phyloP scores from a whole-genome alignment of 1,140 invertebrate species.

The Cydia strobilella region DNA sequence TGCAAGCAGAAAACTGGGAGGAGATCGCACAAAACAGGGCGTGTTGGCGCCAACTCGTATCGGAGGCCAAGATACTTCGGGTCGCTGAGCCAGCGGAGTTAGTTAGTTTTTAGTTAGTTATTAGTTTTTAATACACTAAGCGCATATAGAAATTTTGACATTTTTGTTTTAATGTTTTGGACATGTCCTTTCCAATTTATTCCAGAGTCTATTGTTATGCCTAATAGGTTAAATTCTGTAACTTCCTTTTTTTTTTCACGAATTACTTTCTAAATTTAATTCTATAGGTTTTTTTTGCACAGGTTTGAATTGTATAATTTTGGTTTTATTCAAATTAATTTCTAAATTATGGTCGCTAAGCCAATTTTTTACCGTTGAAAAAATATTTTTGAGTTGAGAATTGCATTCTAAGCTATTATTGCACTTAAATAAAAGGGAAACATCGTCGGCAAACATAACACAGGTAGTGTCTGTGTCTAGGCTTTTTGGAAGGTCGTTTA shows the following conservation, averaged over 20 bases:
- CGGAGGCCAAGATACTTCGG: too few relatives aligned
- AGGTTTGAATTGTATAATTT: slow-evolving; percentile 21
- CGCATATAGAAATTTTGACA: not conserved
- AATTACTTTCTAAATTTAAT: too few relatives aligned
- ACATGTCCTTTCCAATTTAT: slow-evolving; percentile 20
- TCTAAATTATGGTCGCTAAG: slow-evolving; percentile 13
- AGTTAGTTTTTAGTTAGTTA: too few relatives aligned
- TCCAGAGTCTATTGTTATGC: not conserved
- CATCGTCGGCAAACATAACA: slow-evolving; percentile 24
- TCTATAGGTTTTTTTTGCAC: too few relatives aligned
- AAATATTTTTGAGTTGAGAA: not conserved
- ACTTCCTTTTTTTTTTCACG: not conserved
- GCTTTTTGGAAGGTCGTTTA: too few relatives aligned
- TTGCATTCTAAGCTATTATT: not conserved
- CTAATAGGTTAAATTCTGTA: not conserved
- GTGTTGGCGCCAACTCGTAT: too few relatives aligned
- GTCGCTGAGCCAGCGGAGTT: too few relatives aligned
- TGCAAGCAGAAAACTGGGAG: too few relatives aligned
- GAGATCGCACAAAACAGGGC: too few relatives aligned
- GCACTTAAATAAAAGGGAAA: not conserved
- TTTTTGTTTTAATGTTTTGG: slow-evolving; percentile 13
- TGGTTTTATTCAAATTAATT: slow-evolving; percentile 19
- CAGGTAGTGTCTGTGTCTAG: too few relatives aligned
- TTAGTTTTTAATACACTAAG: not conserved
- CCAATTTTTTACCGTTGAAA: not conserved